Evolutionary conservation across 2,797 vertebrate species (phyloP).

Genomic region (Dipus sagitta): DNA sequence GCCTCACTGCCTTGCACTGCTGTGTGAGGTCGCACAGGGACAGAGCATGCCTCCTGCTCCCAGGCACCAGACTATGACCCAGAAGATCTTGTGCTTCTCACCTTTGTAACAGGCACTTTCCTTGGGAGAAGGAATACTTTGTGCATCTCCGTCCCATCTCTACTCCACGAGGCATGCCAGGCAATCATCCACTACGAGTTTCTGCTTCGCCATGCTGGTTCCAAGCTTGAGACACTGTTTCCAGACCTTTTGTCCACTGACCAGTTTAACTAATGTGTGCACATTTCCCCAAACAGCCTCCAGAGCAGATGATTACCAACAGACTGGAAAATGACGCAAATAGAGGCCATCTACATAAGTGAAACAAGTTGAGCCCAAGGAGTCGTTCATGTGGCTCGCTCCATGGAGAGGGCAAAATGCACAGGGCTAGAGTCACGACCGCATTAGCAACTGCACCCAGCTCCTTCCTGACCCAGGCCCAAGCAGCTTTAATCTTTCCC

Average conservation of each 20-base stretch:
- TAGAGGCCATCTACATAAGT: constrained; percentile 70
- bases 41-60: background rate
- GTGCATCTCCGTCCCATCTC: background rate
- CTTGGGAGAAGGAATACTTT: background rate
- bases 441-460: background rate
- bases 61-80: background rate
- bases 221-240: background rate
- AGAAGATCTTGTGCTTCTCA: too few relatives aligned
- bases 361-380: constrained; percentile 41
- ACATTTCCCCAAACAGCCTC: constrained; percentile 56
- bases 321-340: constrained; percentile 68
- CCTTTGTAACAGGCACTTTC: background rate
- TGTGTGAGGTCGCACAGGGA: background rate
- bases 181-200: background rate
- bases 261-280: constrained; percentile 31
- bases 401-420: background rate
- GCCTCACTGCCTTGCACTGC: background rate
- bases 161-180: background rate
- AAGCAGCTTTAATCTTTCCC: background rate
- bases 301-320: constrained; percentile 68
- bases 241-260: constrained; percentile 40
- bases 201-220: background rate
- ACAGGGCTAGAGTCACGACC: background rate
- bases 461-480: background rate
- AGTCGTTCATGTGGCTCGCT: background rate